Percentiles rank a stretch among this genome's conserved stretches.
Evolutionary conservation across 30 jellyfish, hydroid and myxozoan species (phyloP).

Genomic region (Aurelia aurita complex sp. Pacific): DNA sequence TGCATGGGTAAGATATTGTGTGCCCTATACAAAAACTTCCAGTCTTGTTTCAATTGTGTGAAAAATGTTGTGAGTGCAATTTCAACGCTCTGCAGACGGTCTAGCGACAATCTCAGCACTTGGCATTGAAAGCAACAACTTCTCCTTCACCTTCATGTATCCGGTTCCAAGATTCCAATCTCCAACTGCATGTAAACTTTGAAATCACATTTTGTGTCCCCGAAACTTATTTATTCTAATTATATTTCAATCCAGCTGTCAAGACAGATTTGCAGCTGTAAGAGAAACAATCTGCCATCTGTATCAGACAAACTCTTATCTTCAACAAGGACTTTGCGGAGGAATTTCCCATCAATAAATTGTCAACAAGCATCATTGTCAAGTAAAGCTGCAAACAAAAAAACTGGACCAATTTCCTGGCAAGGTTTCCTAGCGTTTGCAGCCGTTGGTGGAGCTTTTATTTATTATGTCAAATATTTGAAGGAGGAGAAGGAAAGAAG

Average conservation of each 20-base stretch:
- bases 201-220: background rate
- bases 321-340: too few species aligned
- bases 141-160: too few species aligned
- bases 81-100: too few species aligned
- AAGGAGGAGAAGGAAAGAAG: conserved; percentile 84
- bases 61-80: too few species aligned
- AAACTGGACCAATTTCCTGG: conserved; percentile 94
- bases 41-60: too few species aligned
- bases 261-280: conserved; percentile 18
- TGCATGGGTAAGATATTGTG: too few species aligned
- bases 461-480: conserved; percentile 58
- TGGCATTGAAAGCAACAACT: too few species aligned
- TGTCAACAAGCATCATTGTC: conserved; percentile 3
- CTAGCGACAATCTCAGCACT: too few species aligned
- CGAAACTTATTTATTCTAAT: background rate
- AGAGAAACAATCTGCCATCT: background rate
- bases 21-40: too few species aligned
- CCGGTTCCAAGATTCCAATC: too few species aligned
- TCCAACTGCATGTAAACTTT: too few species aligned
- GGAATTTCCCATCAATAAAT: background rate
- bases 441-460: conserved; percentile 87
- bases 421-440: conserved; percentile 66
- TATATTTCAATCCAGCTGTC: background rate
- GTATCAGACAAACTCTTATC: background rate
- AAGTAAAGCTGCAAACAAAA: background rate